These are phyloP conservation scores for Lithophane ornitopus DNA, from an alignment of 2,888 invertebrate genomes.

Conservation along the genomic window DNA sequence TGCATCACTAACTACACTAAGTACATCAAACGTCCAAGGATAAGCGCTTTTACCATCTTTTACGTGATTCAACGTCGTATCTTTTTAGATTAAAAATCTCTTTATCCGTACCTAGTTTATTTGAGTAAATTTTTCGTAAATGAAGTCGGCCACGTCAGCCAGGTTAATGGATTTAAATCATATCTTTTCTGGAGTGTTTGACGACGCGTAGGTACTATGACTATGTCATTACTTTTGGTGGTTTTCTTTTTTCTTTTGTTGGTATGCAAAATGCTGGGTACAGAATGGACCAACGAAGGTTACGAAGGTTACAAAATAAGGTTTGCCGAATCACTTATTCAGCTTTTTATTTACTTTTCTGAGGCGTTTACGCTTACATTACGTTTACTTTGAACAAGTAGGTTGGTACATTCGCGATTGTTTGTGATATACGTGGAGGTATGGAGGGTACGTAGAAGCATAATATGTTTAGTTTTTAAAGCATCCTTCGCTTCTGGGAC, in stretches of 20 bases:
- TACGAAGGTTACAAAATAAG: neutral
- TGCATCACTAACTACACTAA: slow-evolving; percentile 39
- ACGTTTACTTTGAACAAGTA: neutral
- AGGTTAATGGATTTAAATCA: slow-evolving; percentile 72
- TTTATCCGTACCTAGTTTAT: slow-evolving; percentile 67
- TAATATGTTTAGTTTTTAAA: neutral
- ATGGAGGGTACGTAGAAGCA: neutral
- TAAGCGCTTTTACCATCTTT: slow-evolving; percentile 33
- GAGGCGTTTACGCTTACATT: neutral
- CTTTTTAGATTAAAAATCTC: slow-evolving; percentile 70
- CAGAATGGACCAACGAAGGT: neutral
- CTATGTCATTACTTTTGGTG: slow-evolving; percentile 17
- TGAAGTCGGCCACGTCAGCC: slow-evolving; percentile 64
- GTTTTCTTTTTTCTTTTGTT: neutral
- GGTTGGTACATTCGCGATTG: neutral
- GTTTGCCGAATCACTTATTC: neutral
- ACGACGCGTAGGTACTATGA: slow-evolving; percentile 49
- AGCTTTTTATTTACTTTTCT: neutral
- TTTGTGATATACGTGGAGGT: neutral
- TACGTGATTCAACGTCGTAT: slow-evolving; percentile 56
- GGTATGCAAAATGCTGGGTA: neutral
- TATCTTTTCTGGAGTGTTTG: slow-evolving; percentile 66
- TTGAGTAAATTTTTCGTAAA: slow-evolving; percentile 75
- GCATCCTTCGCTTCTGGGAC: neutral
- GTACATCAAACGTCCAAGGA: slow-evolving; percentile 38